Conservation (phyloP, 2,888 invertebrate genomes). For the Neoscelio sp. region DNA sequence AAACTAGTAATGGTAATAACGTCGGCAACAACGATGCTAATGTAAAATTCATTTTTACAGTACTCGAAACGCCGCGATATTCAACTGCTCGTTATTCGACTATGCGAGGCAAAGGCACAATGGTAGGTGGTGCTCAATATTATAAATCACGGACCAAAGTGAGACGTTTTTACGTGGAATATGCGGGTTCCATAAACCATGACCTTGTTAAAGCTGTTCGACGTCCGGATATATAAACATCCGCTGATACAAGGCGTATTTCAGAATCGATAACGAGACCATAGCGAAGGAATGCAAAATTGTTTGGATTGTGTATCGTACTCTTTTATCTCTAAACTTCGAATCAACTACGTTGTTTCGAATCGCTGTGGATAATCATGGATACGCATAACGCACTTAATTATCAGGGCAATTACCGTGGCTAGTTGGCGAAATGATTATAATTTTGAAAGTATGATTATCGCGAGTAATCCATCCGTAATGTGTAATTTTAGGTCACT, state of each 20-base stretch:
- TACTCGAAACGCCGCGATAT: slow-evolving; percentile 6
- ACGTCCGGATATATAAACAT: slow-evolving; percentile 27
- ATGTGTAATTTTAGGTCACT: background rate
- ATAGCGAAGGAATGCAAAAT: slow-evolving; percentile 10
- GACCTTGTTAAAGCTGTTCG: slow-evolving; percentile 40
- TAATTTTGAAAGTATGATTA: background rate
- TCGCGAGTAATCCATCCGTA: background rate
- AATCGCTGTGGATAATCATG: background rate
- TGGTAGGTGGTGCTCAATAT: slow-evolving; percentile 28
- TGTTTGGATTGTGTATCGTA: too few relatives aligned
- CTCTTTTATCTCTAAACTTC: too few relatives aligned
- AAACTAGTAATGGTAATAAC: background rate
- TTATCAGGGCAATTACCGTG: background rate
- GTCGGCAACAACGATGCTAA: background rate
- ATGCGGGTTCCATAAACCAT: slow-evolving; percentile 39
- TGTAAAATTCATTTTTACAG: slow-evolving; percentile 4
- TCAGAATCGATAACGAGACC: slow-evolving; percentile 31
- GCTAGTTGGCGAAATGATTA: background rate
- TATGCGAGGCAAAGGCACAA: slow-evolving; percentile 13
- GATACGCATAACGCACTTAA: background rate
- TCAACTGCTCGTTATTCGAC: slow-evolving; percentile 30
- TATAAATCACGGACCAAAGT: slow-evolving; percentile 39
- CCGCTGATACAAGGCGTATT: slow-evolving; percentile 35
- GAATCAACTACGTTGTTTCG: background rate
- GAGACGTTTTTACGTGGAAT: slow-evolving; percentile 37